A percentile compares a stretch with the other conserved stretches of the same genome.
These are phyloP conservation scores for Eriocheir sinensis DNA, from an alignment of 1,140 invertebrate genomes.

Conservation along the genomic window DNA sequence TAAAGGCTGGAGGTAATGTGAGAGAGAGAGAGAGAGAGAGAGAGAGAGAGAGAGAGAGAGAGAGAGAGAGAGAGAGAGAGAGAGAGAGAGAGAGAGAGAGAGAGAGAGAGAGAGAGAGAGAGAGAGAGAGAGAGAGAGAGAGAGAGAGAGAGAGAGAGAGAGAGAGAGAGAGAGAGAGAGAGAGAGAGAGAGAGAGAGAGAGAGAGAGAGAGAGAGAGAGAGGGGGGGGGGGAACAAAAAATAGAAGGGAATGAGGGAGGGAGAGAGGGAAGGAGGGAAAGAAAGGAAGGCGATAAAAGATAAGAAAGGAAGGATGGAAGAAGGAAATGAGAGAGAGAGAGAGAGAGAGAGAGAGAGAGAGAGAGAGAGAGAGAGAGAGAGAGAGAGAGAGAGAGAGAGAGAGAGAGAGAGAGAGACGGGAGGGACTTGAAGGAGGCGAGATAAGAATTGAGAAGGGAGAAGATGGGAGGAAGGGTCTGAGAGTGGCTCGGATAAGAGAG, in stretches of 20 bases:
- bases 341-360: not conserved
- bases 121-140: not conserved
- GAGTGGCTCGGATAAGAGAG: not conserved
- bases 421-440: not conserved
- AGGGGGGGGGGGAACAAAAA: not conserved
- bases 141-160: not conserved
- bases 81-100: not conserved
- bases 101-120: not conserved
- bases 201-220: not conserved
- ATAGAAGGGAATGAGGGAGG: not conserved
- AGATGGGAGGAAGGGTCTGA: not conserved
- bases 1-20: not conserved
- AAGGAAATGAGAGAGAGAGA: not conserved
- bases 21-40: too few species aligned
- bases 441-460: not conserved
- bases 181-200: not conserved
- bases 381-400: not conserved
- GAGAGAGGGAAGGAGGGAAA: not conserved
- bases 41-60: not conserved
- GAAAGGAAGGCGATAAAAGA: not conserved
- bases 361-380: not conserved
- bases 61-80: not conserved
- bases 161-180: not conserved
- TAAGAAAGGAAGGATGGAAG: not conserved
- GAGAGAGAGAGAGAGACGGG: not conserved